Conservation (phyloP, 2,113 vertebrate genomes). For the Eulacestoma nigropectus region DNA sequence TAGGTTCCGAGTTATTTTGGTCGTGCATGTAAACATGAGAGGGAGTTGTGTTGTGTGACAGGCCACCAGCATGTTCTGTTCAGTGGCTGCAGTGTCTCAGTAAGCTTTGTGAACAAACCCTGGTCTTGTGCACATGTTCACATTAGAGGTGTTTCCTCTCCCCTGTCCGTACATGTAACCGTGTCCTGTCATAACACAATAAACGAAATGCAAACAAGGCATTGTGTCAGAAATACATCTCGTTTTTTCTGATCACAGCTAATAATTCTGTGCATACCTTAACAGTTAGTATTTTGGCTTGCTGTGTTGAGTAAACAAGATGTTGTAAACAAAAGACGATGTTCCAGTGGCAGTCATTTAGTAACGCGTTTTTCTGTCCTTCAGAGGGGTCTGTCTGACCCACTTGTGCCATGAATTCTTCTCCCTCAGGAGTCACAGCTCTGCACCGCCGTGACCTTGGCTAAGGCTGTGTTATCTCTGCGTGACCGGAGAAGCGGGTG, state of each 20-base stretch:
- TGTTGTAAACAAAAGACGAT: background rate
- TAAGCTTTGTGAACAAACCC: constrained; percentile 9
- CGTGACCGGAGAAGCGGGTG: background rate
- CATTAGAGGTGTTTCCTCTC: background rate
- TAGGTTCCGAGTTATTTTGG: background rate
- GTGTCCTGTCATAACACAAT: constrained; percentile 21
- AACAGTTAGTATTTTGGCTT: background rate
- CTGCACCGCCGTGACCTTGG: background rate
- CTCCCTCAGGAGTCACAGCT: background rate
- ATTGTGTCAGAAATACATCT: background rate
- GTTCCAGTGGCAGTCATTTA: background rate
- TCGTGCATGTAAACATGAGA: constrained; percentile 12
- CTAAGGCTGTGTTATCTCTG: background rate
- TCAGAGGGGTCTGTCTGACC: background rate
- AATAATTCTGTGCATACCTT: background rate
- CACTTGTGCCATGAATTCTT: background rate
- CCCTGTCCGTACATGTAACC: constrained; percentile 17
- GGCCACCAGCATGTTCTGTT: background rate
- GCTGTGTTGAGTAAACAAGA: background rate
- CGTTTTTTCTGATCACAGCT: background rate
- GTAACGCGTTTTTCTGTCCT: accelerated
- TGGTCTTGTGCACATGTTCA: background rate
- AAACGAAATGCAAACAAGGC: constrained; percentile 52
- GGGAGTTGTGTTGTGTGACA: background rate
- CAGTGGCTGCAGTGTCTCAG: background rate